A percentile compares a stretch with the other conserved stretches of the same genome.
These are phyloP conservation scores for Eumaeus atala DNA, from an alignment of 1,140 invertebrate species.

Conservation along the genomic window DNA sequence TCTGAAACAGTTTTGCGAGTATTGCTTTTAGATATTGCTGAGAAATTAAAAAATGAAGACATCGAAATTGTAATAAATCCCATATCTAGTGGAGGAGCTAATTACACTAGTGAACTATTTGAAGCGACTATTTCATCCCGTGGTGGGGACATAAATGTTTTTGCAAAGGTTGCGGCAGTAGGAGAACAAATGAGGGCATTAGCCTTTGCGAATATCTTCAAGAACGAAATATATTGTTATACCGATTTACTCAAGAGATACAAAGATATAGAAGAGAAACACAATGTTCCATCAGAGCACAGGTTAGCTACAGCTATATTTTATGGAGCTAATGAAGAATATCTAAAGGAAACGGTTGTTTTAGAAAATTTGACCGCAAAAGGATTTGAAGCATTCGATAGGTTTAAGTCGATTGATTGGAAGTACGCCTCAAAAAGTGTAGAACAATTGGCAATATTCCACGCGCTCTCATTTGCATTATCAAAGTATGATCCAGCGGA, in stretches of 20 bases:
- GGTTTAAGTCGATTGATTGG: slow-evolving; percentile 43
- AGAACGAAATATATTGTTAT: slow-evolving; percentile 40
- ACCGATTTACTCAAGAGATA: slow-evolving; percentile 34
- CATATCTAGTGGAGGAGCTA: slow-evolving; percentile 33
- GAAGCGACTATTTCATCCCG: slow-evolving; percentile 23
- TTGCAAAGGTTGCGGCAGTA: slow-evolving; percentile 40
- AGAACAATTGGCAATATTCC: slow-evolving; percentile 40
- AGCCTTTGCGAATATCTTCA: slow-evolving; percentile 29
- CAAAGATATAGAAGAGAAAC: slow-evolving; percentile 30
- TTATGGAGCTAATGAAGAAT: slow-evolving; percentile 31
- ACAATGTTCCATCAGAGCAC: slow-evolving; percentile 29
- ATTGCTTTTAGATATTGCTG: background rate
- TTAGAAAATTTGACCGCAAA: slow-evolving; percentile 36
- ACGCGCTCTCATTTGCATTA: slow-evolving; percentile 42
- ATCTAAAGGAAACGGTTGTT: slow-evolving; percentile 38
- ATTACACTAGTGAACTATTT: slow-evolving; percentile 36
- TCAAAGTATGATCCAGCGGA: slow-evolving; percentile 28
- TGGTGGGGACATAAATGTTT: slow-evolving; percentile 33
- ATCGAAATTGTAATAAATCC: slow-evolving; percentile 18
- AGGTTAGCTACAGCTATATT: slow-evolving; percentile 30
- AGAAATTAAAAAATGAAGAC: slow-evolving; percentile 7
- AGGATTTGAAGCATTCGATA: slow-evolving; percentile 36
- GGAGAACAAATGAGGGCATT: slow-evolving; percentile 32
- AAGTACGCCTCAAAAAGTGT: slow-evolving; percentile 36
- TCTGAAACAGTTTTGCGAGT: background rate